Conservation (phyloP, 2,888 invertebrate species). For the Branchellion lobata region DNA sequence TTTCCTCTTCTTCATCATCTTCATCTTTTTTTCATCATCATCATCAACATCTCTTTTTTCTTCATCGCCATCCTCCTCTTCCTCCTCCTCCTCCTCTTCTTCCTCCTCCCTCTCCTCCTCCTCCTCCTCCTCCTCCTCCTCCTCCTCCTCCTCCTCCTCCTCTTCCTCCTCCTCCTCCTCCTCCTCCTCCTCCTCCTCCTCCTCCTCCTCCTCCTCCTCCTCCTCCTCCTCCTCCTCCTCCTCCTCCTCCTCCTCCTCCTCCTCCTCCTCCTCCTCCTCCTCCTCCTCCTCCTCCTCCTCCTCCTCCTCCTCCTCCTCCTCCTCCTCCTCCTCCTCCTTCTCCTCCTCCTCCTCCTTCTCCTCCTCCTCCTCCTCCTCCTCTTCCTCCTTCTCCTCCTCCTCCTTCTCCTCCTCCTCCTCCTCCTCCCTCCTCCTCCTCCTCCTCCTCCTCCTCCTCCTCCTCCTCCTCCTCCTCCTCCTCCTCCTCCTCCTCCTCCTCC, state of each 20-base stretch:
- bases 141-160: slow-evolving; percentile 27
- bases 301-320: background rate
- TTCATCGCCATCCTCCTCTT: background rate
- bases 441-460: slow-evolving; percentile 33
- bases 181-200: slow-evolving; percentile 12
- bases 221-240: slow-evolving; percentile 1
- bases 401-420: slow-evolving; percentile 19
- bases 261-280: background rate
- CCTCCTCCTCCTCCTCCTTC: slow-evolving; percentile 28
- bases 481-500: slow-evolving; percentile 7
- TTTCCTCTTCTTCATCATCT: background rate
- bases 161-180: slow-evolving; percentile 6
- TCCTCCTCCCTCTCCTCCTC: slow-evolving; percentile 19
- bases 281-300: background rate
- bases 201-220: background rate
- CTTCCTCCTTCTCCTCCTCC: slow-evolving; percentile 6
- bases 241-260: background rate
- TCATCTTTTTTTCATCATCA: background rate
- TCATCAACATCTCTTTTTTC: background rate
- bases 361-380: slow-evolving; percentile 28
- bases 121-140: slow-evolving; percentile 33
- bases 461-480: slow-evolving; percentile 15
- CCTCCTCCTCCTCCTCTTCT: slow-evolving; percentile 1
- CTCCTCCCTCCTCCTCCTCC: slow-evolving; percentile 27
- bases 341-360: slow-evolving; percentile 30